Conservation (phyloP, 1,140 invertebrate species). For the Dendroctonus valens region DNA sequence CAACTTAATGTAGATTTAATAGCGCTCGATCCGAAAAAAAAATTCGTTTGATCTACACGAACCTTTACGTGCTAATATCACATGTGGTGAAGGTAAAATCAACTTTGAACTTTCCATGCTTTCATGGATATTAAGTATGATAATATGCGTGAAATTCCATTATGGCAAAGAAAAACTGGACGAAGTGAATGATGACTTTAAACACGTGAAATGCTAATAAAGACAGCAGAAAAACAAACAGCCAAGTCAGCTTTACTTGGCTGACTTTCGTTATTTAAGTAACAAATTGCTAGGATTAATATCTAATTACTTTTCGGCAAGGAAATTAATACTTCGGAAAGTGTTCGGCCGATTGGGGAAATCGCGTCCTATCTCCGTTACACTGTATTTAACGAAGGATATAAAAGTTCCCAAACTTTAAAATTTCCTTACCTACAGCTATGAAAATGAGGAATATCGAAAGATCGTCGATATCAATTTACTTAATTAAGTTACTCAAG, state of each 20-base stretch:
- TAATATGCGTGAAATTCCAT: conserved; percentile 6
- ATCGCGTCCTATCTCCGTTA: too few species aligned
- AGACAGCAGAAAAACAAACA: not conserved
- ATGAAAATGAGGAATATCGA: conserved; percentile 28
- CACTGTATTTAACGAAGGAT: conserved; percentile 3
- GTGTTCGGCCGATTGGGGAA: too few species aligned
- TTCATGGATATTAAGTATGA: conserved; percentile 1
- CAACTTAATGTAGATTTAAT: too few species aligned
- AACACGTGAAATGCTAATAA: conserved; percentile 4
- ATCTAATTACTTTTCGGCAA: too few species aligned
- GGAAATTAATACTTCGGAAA: too few species aligned
- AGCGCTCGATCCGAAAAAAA: too few species aligned
- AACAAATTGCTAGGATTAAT: too few species aligned
- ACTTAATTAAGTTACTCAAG: conserved; percentile 30
- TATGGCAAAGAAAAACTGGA: not conserved
- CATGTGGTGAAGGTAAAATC: too few species aligned
- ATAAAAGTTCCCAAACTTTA: conserved; percentile 12
- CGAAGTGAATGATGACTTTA: not conserved
- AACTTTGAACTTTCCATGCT: not conserved
- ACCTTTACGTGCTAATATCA: too few species aligned
- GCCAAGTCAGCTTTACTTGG: too few species aligned
- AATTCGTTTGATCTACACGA: too few species aligned
- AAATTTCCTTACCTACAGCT: conserved; percentile 18
- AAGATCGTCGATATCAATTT: conserved; percentile 31
- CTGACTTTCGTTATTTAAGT: too few species aligned